Base-by-base conservation (phyloP, 1,140 invertebrate species). In the Lepidurus couesii region DNA sequence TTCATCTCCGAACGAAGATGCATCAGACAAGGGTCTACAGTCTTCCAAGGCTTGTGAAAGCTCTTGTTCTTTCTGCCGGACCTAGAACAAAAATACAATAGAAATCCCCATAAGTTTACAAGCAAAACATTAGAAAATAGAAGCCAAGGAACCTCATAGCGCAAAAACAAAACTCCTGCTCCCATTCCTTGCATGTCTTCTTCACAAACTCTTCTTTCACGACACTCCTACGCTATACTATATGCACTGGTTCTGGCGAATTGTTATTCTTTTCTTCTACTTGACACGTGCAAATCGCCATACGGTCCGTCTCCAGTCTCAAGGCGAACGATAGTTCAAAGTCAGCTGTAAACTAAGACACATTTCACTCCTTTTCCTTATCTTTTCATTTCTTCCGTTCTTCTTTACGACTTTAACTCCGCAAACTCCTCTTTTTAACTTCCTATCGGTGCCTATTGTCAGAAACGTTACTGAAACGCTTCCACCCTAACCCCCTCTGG, bases 1-100 rank as follows among this genome's bases (percentile, higher is more conserved):
- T 74, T 83, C 82, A 45, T 86, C 84, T 76, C 85, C 85, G 81
- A 84, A 86, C 11, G 82, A 83, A 73, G 88, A 89, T n/a, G 86
- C 87, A 82, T 89, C 88, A 42, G 88, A 89, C 80, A 89, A 83
- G 42, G 88, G 89, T 53, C 89, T 84, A 80, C 86, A 88, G 80
- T 89, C 88, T 79, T 85, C 84, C 24, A 81, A 81, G 26, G 82
- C 79, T 34, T 82, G 80, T 65, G 81, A 80, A 75, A 82, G 75
- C 43, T 83, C 83, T 78, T 81, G 80, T 80, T 85, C 83, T 77
- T 83, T 83, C 80, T 85, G 84, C 74, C 83, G 82, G 82, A 85
- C 82, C 84, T 85, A 82, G 44, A 10, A 43, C 3, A 16, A 65
- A 65, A 65, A 65, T 65, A 65, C 16, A 65, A 65, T 34, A 34